phyloP scores from a whole-genome alignment of 2,797 vertebrate species.

The Zenarchopterus dispar region DNA sequence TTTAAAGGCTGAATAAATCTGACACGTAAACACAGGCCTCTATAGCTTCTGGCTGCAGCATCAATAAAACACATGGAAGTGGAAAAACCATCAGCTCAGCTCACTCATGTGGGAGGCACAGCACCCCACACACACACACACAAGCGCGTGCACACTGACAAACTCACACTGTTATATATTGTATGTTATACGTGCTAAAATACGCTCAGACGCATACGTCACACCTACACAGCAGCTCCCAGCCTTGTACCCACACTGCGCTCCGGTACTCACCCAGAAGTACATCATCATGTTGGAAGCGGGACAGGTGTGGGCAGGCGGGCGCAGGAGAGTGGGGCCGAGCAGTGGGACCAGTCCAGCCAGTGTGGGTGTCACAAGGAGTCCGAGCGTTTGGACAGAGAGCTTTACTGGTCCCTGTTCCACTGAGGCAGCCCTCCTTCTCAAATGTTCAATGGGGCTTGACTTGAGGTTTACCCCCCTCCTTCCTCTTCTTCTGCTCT shows the following conservation, averaged over 20 bases:
- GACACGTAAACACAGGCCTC: constrained; percentile 49
- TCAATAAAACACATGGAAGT: constrained; percentile 64
- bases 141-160: not conserved
- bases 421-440: constrained; percentile 65
- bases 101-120: constrained; percentile 55
- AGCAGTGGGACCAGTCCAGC: constrained; percentile 66
- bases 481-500: constrained; percentile 32
- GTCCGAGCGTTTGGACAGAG: constrained; percentile 59
- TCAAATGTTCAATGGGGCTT: constrained; percentile 64
- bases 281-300: constrained; percentile 83
- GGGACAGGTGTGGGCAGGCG: constrained; percentile 48
- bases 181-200: constrained; percentile 13
- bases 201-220: constrained; percentile 25
- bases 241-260: constrained; percentile 22
- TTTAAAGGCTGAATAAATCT: constrained; percentile 40
- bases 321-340: constrained; percentile 44
- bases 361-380: constrained; percentile 53
- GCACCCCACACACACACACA: constrained; percentile 6
- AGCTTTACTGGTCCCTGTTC: constrained; percentile 64
- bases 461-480: constrained; percentile 50
- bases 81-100: constrained; percentile 57
- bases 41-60: constrained; percentile 47
- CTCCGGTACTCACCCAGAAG: constrained; percentile 80
- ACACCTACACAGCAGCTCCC: constrained; percentile 15
- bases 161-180: no score